phyloP scores from a whole-genome alignment of 1,140 invertebrate genomes.

The Olivierus martensii region DNA sequence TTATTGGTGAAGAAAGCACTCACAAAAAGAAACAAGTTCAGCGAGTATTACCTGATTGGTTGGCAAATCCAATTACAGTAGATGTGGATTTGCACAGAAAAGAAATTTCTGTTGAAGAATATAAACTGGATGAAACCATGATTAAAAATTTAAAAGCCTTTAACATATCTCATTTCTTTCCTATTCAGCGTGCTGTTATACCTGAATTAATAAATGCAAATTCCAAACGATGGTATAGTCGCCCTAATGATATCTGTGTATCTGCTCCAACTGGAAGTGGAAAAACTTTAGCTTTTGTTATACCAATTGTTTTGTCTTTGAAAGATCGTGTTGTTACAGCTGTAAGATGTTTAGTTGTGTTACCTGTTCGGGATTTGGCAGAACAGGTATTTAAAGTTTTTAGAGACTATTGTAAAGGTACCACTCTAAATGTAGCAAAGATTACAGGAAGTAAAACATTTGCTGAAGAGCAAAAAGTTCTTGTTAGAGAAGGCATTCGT shows the following conservation, averaged over 20 bases:
- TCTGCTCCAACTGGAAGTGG: slow-evolving; percentile 96
- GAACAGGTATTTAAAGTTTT: slow-evolving; percentile 52
- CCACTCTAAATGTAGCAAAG: slow-evolving; percentile 54
- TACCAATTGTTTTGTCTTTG: slow-evolving; percentile 70
- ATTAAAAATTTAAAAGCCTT: slow-evolving; percentile 49
- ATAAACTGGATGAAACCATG: slow-evolving; percentile 45
- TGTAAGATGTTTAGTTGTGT: slow-evolving; percentile 68
- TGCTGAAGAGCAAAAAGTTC: slow-evolving; percentile 53
- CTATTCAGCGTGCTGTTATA: slow-evolving; percentile 72
- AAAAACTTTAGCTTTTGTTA: slow-evolving; percentile 86
- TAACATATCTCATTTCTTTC: slow-evolving; percentile 64
- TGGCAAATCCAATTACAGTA: slow-evolving; percentile 61
- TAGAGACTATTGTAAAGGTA: slow-evolving; percentile 52
- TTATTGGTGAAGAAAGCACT: slow-evolving; percentile 25
- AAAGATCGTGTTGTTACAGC: slow-evolving; percentile 35
- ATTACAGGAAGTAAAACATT: slow-evolving; percentile 57
- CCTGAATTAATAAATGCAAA: slow-evolving; percentile 56
- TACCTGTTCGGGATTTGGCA: slow-evolving; percentile 85
- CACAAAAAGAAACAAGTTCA: slow-evolving; percentile 37
- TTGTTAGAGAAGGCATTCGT: slow-evolving; percentile 46
- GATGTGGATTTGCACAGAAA: slow-evolving; percentile 50
- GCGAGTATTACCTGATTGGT: slow-evolving; percentile 69
- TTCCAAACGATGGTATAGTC: slow-evolving; percentile 38
- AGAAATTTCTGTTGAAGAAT: slow-evolving; percentile 40
- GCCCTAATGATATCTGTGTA: slow-evolving; percentile 83